These are phyloP conservation scores for Bambusicola thoracicus DNA, from an alignment of 2,113 vertebrate species.

Conservation along the genomic window DNA sequence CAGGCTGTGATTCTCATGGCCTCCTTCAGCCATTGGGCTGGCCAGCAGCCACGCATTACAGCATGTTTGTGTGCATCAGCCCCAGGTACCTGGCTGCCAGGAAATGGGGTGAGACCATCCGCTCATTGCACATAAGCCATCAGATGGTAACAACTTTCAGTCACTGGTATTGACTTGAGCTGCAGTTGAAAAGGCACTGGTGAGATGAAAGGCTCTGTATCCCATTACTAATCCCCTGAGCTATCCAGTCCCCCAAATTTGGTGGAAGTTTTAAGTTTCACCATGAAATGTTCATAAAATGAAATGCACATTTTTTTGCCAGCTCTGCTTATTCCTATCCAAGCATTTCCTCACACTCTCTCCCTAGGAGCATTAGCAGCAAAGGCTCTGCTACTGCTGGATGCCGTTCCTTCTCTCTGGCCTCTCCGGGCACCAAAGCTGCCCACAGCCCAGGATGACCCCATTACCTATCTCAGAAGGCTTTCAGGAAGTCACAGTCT, in stretches of 20 bases:
- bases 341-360: constrained; percentile 27
- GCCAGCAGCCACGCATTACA: background rate
- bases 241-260: constrained; percentile 71
- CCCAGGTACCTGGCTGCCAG: constrained; percentile 62
- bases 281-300: constrained; percentile 75
- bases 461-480: background rate
- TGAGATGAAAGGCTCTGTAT: constrained; percentile 73
- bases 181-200: constrained; percentile 70
- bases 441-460: background rate
- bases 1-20: background rate
- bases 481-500: background rate
- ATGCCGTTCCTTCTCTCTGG: background rate
- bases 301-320: constrained; percentile 74
- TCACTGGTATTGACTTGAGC: constrained; percentile 56
- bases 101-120: constrained; percentile 62
- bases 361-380: background rate
- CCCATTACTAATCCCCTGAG: constrained; percentile 76
- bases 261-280: constrained; percentile 76
- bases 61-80: constrained; percentile 51
- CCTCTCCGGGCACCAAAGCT: background rate
- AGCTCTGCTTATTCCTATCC: constrained; percentile 44
- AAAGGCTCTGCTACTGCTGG: background rate
- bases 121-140: constrained; percentile 60
- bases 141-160: constrained; percentile 71
- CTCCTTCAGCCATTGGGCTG: background rate